These are phyloP conservation scores for Lasioglossum villosulum DNA, from an alignment of 2,888 invertebrate genomes.

Conservation along the genomic window DNA sequence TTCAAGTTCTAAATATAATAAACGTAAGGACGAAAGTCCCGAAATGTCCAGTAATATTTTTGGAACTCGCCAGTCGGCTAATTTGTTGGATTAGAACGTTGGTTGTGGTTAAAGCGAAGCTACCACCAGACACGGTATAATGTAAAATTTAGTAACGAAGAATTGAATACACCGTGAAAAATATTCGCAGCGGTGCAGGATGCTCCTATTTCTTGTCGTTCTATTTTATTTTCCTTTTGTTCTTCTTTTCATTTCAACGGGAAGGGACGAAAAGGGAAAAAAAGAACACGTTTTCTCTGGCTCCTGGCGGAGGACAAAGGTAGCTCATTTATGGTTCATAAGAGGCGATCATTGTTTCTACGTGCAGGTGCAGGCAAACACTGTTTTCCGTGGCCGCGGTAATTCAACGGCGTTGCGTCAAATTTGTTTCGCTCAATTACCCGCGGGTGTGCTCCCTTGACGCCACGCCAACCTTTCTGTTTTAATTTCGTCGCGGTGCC, in stretches of 20 bases:
- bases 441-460: conserved; percentile 63
- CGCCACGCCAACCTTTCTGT: conserved; percentile 58
- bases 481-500: conserved; percentile 63
- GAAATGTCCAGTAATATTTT: not conserved
- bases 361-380: conserved; percentile 18
- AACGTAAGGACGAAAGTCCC: not conserved
- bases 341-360: conserved; percentile 62
- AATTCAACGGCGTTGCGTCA: conserved; percentile 55
- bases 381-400: conserved; percentile 35
- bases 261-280: not conserved
- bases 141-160: not conserved
- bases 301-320: conserved; percentile 27
- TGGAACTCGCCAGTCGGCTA: not conserved
- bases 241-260: not conserved
- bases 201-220: conserved; percentile 7
- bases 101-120: not conserved
- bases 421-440: conserved; percentile 68
- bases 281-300: not conserved
- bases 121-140: not conserved
- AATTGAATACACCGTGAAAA: not conserved
- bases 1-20: too few relatives aligned
- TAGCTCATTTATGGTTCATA: conserved; percentile 41
- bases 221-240: not conserved
- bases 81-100: not conserved
- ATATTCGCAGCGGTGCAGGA: not conserved